phyloP scores from a whole-genome alignment of 2,113 vertebrate genomes.

The Chinchilla lanigera region DNA sequence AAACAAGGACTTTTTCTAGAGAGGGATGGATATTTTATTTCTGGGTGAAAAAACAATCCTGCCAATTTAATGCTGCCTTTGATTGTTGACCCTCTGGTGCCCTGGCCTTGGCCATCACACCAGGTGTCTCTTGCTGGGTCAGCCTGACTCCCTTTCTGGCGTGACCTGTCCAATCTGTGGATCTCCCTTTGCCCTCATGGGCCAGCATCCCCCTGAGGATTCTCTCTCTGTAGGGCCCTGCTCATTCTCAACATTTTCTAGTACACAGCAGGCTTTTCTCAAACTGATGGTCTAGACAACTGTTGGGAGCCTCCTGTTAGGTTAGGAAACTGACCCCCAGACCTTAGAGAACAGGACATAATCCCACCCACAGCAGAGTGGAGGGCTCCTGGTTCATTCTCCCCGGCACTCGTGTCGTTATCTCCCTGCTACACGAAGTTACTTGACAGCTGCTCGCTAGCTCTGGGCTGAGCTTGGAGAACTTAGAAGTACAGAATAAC shows the following conservation, averaged over 20 bases:
- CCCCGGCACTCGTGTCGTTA: not conserved
- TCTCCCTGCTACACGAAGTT: not conserved
- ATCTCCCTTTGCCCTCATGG: not conserved
- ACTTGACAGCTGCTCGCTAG: not conserved
- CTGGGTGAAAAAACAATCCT: not conserved
- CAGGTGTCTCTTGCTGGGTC: not conserved
- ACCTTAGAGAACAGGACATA: not conserved
- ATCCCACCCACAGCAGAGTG: not conserved
- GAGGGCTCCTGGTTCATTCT: not conserved
- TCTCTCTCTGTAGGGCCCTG: not conserved
- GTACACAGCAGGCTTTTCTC: not conserved
- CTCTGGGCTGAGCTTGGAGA: not conserved
- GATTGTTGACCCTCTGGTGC: not conserved
- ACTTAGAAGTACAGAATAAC: not conserved
- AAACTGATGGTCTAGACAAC: not conserved
- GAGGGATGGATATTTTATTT: not conserved
- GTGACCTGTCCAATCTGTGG: not conserved
- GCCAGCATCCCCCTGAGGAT: not conserved
- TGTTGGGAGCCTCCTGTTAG: not conserved
- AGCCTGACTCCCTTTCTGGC: not conserved
- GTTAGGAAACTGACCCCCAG: not conserved
- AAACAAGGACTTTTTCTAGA: not conserved
- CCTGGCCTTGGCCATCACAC: not conserved
- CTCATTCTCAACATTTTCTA: not conserved
- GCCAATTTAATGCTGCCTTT: not conserved